Base-by-base conservation (phyloP, 2,888 invertebrate genomes). In the Selenia dentaria region DNA sequence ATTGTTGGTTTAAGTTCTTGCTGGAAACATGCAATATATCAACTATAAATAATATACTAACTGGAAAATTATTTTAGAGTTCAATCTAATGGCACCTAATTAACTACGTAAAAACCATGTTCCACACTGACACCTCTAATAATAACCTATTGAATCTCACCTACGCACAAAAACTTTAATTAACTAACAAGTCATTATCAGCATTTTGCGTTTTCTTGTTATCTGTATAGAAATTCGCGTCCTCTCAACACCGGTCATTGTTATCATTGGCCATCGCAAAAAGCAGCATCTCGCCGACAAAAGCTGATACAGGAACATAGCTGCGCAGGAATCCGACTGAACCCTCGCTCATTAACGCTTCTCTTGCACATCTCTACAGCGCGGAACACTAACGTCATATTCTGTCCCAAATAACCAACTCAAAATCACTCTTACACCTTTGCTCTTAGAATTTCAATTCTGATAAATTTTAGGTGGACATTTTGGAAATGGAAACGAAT, bases 271-370 rank as follows among this genome's bases (percentile, higher is more conserved):
- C 56, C 70, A 89, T 90, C 89, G 79, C 87, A 90, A 89, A 89
- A 89, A 89, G 76, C 72, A 66, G 70, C 70, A 70, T 76, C 78
- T 72, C 69, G 85, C 89, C 89, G 89, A 89, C 89, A 89, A 90
- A 89, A 83, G 88, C 79, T 74, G 79, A 79, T 80, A 77, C 75
- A 79, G 78, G 74, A 78, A 81, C 87, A 82, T 83, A 72, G 26
- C 61, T 55, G 45, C 52, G 40, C 45, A 57, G 86, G 88, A 87
- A 85, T 89, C 80, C 78, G 73, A 74, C 71, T 75, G 80, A 76
- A 79, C 78, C 76, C 70, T 65, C 70, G 79, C 89, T 90, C 89
- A 90, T 89, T 90, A 90, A 86, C 88, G 87, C 87, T 82, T 80
- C 79, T 73, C 70, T 65, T 57, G 66, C 63, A 64, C 76, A 68